These are phyloP conservation scores for Gambusia holbrooki DNA, from an alignment of 2,113 vertebrate genomes.

Conservation along the genomic window DNA sequence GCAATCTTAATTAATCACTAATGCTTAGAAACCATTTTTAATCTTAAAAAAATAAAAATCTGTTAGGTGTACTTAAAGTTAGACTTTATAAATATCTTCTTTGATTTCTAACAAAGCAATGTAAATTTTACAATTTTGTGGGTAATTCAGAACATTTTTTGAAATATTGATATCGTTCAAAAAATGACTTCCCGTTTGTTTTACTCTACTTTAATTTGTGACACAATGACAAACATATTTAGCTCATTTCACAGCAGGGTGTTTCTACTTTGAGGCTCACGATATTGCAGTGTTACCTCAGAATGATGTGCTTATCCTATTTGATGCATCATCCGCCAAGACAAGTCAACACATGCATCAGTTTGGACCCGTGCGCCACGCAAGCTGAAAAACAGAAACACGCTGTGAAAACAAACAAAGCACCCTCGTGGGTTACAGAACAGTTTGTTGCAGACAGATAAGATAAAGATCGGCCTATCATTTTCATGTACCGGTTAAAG, in stretches of 20 bases:
- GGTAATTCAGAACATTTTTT: no score
- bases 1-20: no score
- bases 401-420: slow-evolving; percentile 1
- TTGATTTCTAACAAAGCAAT: no score
- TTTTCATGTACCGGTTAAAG: background rate
- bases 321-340: slow-evolving; percentile 14
- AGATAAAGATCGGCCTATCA: slow-evolving; percentile 22
- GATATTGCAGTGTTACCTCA: slow-evolving; percentile 5
- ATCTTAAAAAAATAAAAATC: no score
- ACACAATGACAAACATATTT: no score
- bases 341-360: slow-evolving; percentile 21
- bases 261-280: slow-evolving; percentile 6
- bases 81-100: no score
- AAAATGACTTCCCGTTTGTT: no score
- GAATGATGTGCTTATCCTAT: slow-evolving; percentile 10
- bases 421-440: slow-evolving; percentile 2
- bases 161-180: no score
- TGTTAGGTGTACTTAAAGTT: no score
- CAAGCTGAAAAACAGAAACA: slow-evolving; percentile 27
- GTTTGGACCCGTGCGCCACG: slow-evolving; percentile 13
- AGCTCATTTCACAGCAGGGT: slow-evolving; percentile 4
- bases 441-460: slow-evolving; percentile 35
- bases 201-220: no score
- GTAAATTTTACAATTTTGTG: no score
- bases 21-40: no score